Evolutionary conservation across 2,113 vertebrate species (phyloP).

Genomic region (Lamprologus sp.): DNA sequence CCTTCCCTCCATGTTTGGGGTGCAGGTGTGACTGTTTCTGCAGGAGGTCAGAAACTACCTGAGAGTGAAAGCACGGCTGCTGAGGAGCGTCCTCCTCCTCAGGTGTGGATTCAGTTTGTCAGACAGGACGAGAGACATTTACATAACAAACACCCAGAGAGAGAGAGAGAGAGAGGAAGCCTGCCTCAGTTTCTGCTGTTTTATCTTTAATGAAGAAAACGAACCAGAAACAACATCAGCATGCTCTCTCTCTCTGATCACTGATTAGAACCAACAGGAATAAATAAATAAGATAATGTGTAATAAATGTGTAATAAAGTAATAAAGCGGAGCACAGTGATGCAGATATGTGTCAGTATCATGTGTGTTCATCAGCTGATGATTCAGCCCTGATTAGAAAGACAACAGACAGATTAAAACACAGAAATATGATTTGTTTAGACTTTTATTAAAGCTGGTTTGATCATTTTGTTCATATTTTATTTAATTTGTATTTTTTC

Average conservation of each 20-base stretch:
- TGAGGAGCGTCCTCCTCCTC: not conserved
- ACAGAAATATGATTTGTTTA: not conserved
- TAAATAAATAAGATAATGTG: not conserved
- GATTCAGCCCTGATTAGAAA: rapidly evolving
- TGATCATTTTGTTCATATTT: not conserved
- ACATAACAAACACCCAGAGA: not conserved
- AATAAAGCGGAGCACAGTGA: rapidly evolving
- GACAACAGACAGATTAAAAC: not conserved
- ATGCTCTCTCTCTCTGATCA: rapidly evolving
- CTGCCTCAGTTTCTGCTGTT: rapidly evolving
- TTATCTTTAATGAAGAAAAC: not conserved
- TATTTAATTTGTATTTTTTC: rapidly evolving
- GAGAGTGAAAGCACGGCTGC: rapidly evolving
- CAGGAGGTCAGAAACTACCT: not conserved
- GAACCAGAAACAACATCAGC: not conserved
- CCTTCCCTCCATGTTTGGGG: not conserved
- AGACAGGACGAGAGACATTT: not conserved
- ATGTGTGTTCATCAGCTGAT: not conserved
- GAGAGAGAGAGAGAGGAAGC: not conserved
- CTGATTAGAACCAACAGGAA: not conserved
- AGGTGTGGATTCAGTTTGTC: not conserved
- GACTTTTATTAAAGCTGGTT: too few relatives aligned
- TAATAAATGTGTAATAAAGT: not conserved
- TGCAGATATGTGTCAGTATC: not conserved
- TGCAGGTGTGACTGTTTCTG: not conserved